A percentile compares a stretch with the other conserved stretches of the same genome.
Evolutionary conservation across 2,797 vertebrate genomes (phyloP).

Genomic region (Gallinago stenura): DNA sequence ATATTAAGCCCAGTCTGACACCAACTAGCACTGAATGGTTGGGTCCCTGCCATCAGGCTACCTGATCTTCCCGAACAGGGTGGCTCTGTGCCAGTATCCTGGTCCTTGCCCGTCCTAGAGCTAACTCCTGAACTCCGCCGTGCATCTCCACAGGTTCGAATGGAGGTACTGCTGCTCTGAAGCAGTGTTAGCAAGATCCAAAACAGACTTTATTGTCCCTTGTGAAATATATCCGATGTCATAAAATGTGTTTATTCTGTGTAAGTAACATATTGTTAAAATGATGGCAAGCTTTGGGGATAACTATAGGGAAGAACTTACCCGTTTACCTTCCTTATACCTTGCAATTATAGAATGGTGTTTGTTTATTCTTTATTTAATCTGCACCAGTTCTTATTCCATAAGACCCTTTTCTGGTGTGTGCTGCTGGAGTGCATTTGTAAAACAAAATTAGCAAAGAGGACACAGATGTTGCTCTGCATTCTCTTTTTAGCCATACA

Average conservation of each 20-base stretch:
- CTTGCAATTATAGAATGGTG: not conserved
- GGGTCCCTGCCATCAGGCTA: not conserved
- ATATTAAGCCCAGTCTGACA: not conserved
- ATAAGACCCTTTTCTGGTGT: not conserved
- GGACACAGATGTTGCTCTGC: constrained; percentile 56
- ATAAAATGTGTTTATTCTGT: not conserved
- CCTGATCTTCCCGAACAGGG: not conserved
- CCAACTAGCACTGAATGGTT: not conserved
- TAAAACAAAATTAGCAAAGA: constrained; percentile 55
- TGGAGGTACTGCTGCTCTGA: not conserved
- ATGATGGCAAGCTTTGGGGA: not conserved
- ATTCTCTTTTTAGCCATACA: constrained; percentile 44
- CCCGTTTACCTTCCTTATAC: not conserved
- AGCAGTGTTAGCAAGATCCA: not conserved
- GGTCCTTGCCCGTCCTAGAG: not conserved
- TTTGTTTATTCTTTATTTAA: not conserved
- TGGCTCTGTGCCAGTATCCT: not conserved
- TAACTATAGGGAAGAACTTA: not conserved
- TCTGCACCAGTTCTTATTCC: not conserved
- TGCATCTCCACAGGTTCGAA: not conserved
- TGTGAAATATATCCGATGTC: not conserved
- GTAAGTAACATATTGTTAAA: not conserved
- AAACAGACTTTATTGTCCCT: not conserved
- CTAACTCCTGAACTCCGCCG: not conserved
- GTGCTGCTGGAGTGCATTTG: constrained; percentile 35